Conservation (phyloP, 2,113 vertebrate genomes). For the Sminthopsis crassicaudata region DNA sequence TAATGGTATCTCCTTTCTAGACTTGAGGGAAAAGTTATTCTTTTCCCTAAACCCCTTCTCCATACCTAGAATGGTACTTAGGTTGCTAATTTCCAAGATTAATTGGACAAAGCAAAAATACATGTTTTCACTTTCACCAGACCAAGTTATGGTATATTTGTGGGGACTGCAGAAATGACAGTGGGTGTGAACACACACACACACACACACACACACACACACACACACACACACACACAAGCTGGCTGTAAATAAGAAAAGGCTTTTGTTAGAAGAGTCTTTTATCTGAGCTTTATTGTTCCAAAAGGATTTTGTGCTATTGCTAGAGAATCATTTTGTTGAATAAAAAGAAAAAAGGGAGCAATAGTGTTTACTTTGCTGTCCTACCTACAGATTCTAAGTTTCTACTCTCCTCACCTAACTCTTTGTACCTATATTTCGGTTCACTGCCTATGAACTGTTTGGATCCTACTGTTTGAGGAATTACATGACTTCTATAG, state of each 20-base stretch:
- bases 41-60: background rate
- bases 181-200: background rate
- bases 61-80: background rate
- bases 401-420: background rate
- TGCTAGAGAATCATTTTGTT: conserved; percentile 32
- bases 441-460: background rate
- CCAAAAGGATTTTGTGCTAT: background rate
- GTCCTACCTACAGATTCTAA: background rate
- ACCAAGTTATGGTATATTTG: background rate
- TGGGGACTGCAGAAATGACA: background rate
- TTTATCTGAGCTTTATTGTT: background rate
- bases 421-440: background rate
- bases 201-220: background rate
- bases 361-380: background rate
- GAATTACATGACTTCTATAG: background rate
- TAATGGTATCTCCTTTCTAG: background rate
- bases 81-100: too few species aligned
- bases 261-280: background rate
- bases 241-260: background rate
- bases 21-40: background rate
- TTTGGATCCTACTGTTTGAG: background rate
- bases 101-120: background rate
- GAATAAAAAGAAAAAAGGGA: background rate
- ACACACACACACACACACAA: background rate
- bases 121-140: background rate